A percentile compares a stretch with the other conserved stretches of the same genome.
Evolutionary conservation across 2,113 vertebrate genomes (phyloP).

Genomic region (Lontra canadensis): DNA sequence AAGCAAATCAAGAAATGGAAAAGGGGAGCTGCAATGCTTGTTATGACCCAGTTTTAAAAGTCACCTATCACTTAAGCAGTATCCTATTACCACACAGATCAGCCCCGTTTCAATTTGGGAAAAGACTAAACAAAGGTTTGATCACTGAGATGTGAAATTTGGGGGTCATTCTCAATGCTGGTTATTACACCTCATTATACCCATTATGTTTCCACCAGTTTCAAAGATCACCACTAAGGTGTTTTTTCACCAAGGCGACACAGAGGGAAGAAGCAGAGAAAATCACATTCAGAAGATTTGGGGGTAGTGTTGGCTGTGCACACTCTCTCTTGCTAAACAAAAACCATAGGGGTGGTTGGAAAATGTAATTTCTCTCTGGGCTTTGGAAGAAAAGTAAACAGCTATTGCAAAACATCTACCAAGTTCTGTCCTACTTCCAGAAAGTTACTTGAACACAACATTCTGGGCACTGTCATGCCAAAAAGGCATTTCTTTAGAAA

Average conservation of each 20-base stretch:
- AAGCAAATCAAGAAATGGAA: not conserved
- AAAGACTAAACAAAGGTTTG: not conserved
- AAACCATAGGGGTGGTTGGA: not conserved
- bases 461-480: not conserved
- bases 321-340: not conserved
- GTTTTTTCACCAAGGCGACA: not conserved
- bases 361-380: not conserved
- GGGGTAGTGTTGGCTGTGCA: too few relatives aligned
- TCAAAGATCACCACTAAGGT: not conserved
- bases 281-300: not conserved
- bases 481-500: not conserved
- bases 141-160: not conserved
- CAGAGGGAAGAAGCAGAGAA: not conserved
- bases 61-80: not conserved
- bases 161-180: not conserved
- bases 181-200: not conserved
- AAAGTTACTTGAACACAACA: not conserved
- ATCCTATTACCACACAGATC: not conserved
- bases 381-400: not conserved
- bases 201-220: not conserved
- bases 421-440: not conserved
- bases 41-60: not conserved
- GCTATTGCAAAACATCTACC: not conserved
- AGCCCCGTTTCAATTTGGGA: not conserved
- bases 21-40: not conserved